Evolutionary conservation across 2,797 vertebrate species (phyloP), one percentile per base, ranked within the genome.

Genomic region (Sebastes minor): DNA sequence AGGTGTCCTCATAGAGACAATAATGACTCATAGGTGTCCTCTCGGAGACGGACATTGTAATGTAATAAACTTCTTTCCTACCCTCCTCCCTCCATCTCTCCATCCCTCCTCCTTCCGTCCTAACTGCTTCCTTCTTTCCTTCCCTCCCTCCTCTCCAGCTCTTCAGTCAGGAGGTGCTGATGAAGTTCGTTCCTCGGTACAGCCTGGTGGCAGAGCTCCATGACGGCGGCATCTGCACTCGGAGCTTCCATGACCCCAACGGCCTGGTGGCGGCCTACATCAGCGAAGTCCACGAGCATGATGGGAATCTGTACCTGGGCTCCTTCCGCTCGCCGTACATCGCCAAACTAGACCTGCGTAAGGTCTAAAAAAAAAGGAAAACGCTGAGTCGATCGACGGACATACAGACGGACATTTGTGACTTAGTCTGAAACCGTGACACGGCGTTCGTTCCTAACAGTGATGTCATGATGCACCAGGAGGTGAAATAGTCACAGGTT

Each of bases 131-230:
- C 22, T 55, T 25, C 55, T 8, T 2, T 8, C 6, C 1, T 3
- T 12, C 32, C 4, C 30, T 53, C 32, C 20, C 1, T 23, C 32
- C 22, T 25, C 86, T 86, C 25, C 69, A 99, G 98, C 89, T 99
- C 73, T 95, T 99, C 86, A 98, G 97, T 87, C 97, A 96, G 84
- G 97, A 98, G 33, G 95, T 96, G 0, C 82, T 99, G 86, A 87
- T 96, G 83, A 98, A 98, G 92, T 96, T 99, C 64, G 91, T 98
- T 59, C 97, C 97, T 4, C 96, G 96, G 4, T 98, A 98, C 57
- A 98, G 97, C 89, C 96, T 99, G 8, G 95, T 99, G 76, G 90
- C 97, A 4, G 98, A 99, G 90, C 96, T 99, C 25, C 95, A 95
- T 0, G 97, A 98, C 11, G 97, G 96, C 0, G 98, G 98, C 20